Conservation (phyloP, 2,888 invertebrate species). For the Papilio gigon region DNA sequence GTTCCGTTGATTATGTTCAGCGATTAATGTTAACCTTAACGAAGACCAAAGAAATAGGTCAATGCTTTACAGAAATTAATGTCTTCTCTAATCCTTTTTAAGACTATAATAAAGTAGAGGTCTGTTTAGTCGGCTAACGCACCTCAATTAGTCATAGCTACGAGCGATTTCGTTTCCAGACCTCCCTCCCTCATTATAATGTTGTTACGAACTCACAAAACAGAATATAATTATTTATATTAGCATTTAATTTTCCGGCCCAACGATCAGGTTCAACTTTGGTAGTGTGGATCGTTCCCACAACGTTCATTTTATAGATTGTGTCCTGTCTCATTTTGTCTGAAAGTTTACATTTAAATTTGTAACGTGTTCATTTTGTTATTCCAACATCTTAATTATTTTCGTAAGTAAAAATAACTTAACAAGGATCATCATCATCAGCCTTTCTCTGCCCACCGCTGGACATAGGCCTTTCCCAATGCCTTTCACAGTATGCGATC, state of each 20-base stretch:
- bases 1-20: not conserved
- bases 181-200: slow-evolving; percentile 57
- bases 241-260: slow-evolving; percentile 81
- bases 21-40: not conserved
- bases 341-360: not conserved
- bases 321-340: slow-evolving; percentile 7
- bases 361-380: not conserved
- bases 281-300: slow-evolving; percentile 50
- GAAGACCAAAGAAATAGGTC: slow-evolving; percentile 2
- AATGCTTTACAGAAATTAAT: not conserved
- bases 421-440: too few species aligned
- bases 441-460: too few species aligned
- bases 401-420: not conserved
- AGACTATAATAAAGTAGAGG: slow-evolving; percentile 18
- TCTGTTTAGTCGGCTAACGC: slow-evolving; percentile 36
- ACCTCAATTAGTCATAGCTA: slow-evolving; percentile 47
- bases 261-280: slow-evolving; percentile 64
- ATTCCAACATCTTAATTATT: not conserved
- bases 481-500: too few species aligned
- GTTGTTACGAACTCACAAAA: slow-evolving; percentile 74
- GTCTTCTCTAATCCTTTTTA: slow-evolving; percentile 12
- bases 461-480: too few species aligned
- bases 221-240: slow-evolving; percentile 76
- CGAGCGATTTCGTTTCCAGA: slow-evolving; percentile 45
- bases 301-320: slow-evolving; percentile 51